Conservation (phyloP, 2,113 vertebrate species). For the Pygathrix nemaeus region DNA sequence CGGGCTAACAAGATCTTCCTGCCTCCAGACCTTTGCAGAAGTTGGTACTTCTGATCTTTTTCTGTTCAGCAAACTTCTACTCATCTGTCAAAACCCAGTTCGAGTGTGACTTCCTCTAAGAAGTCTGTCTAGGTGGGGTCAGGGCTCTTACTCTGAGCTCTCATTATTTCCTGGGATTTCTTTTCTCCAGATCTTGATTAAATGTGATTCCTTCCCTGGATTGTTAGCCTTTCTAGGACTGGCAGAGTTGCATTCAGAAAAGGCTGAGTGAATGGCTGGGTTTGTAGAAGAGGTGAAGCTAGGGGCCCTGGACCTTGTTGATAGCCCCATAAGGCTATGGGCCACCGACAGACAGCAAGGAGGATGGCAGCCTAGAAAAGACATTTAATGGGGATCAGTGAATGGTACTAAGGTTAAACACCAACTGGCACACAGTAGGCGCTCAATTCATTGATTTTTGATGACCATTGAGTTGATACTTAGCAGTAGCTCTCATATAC, state of each 20-base stretch:
- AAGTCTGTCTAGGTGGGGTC: not conserved
- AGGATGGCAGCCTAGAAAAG: not conserved
- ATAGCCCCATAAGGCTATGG: not conserved
- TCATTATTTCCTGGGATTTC: not conserved
- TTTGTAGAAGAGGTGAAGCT: not conserved
- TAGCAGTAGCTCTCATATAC: not conserved
- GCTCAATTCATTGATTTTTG: slow-evolving; percentile 9
- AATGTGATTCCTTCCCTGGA: not conserved
- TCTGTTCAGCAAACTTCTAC: slow-evolving; percentile 3
- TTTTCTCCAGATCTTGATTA: not conserved
- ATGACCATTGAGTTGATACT: not conserved
- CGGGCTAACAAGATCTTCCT: not conserved
- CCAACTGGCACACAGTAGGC: not conserved
- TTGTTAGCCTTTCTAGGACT: not conserved
- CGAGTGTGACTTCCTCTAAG: not conserved
- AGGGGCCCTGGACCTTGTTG: not conserved
- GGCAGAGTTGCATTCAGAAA: not conserved
- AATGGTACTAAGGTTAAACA: not conserved
- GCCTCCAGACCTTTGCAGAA: not conserved
- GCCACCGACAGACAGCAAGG: not conserved
- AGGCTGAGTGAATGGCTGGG: not conserved
- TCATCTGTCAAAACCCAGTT: not conserved
- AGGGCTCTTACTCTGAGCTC: not conserved
- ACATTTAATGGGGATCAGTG: not conserved
- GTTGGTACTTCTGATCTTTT: not conserved